Evolutionary conservation across 2,797 vertebrate genomes (phyloP).

Genomic region (Coluber constrictor): DNA sequence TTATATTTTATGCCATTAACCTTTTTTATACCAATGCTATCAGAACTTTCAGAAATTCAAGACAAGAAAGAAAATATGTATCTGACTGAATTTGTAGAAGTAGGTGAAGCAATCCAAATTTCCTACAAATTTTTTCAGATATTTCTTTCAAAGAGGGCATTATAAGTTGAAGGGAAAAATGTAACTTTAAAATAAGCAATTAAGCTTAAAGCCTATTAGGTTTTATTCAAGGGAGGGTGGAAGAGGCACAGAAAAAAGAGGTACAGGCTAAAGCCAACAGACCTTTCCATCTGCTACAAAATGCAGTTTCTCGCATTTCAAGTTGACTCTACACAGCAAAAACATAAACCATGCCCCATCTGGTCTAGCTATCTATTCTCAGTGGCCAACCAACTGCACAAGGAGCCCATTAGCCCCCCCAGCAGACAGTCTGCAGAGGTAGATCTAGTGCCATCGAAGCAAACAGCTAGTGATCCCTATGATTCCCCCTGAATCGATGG

Average conservation of each 20-base stretch:
- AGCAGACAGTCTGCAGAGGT: background rate
- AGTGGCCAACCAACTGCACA: background rate
- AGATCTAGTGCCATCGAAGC: background rate
- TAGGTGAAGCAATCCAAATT: background rate
- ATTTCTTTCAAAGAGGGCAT: background rate
- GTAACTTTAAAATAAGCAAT: background rate
- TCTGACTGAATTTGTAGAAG: background rate
- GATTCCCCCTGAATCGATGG: background rate
- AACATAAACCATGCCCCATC: background rate
- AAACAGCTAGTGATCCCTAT: background rate
- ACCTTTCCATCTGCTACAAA: background rate
- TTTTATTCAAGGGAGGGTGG: background rate
- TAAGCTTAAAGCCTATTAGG: background rate
- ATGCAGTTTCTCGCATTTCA: background rate
- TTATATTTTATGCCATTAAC: background rate
- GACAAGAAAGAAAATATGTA: background rate
- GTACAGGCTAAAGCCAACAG: background rate
- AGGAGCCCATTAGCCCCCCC: background rate
- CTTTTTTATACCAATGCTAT: background rate
- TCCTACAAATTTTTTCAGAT: background rate
- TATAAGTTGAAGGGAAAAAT: background rate
- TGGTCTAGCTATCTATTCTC: background rate
- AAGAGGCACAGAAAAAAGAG: background rate
- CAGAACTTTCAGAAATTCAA: background rate
- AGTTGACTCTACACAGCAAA: background rate